A percentile compares a stretch with the other conserved stretches of the same genome.
Conservation (phyloP, 2,888 invertebrate species). For the Lathronympha strigana region DNA sequence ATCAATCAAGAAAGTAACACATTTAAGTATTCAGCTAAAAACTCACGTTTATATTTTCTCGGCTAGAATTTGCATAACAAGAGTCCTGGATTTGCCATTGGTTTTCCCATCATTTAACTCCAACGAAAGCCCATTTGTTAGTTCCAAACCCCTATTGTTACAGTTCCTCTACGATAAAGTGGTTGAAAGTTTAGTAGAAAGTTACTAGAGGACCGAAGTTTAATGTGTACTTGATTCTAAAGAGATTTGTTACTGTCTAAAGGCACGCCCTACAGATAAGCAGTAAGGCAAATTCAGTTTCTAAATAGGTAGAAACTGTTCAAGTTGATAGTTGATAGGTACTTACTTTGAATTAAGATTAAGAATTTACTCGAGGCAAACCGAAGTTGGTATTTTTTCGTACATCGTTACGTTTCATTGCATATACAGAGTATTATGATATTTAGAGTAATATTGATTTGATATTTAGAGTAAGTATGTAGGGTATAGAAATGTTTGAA, state of each 20-base stretch:
- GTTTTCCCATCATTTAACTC: constrained; percentile 60
- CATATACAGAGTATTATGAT: too few species aligned
- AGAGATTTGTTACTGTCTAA: constrained; percentile 28
- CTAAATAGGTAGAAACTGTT: neutral
- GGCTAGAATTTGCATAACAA: constrained; percentile 64
- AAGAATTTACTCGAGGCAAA: neutral
- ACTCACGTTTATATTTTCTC: constrained; percentile 46
- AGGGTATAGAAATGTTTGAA: too few species aligned
- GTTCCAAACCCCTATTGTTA: constrained; percentile 41
- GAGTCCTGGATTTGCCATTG: constrained; percentile 51
- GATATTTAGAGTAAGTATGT: too few species aligned
- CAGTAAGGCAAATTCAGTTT: neutral
- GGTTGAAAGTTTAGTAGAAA: constrained; percentile 36
- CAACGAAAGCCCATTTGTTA: constrained; percentile 41
- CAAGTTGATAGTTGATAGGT: too few species aligned
- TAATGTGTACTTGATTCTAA: constrained; percentile 38
- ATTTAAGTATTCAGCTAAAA: constrained; percentile 7
- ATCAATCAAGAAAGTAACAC: too few species aligned
- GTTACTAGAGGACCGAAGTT: constrained; percentile 36
- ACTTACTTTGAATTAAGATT: neutral
- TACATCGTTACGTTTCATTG: too few species aligned
- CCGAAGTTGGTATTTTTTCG: neutral
- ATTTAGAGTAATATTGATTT: too few species aligned
- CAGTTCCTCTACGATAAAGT: constrained; percentile 40
- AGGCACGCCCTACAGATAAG: neutral